These are phyloP conservation scores for Synergus itoensis DNA, from an alignment of 2,888 invertebrate species.

Conservation along the genomic window DNA sequence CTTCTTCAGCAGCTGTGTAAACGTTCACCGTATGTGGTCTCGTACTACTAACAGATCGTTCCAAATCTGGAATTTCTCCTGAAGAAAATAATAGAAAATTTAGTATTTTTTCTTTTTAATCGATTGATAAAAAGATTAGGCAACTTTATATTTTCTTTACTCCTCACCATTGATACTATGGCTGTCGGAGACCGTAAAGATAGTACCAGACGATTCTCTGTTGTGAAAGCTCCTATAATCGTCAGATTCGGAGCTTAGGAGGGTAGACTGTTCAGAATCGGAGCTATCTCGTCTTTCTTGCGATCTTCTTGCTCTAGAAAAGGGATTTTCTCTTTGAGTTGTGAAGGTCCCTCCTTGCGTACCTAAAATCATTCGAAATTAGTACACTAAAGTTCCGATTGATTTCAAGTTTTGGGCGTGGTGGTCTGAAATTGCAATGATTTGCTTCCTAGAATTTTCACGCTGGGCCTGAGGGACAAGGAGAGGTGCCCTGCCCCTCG, in stretches of 20 bases:
- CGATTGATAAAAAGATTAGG: conserved; percentile 3
- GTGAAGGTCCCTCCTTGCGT: conserved; percentile 85
- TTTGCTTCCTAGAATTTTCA: too few relatives aligned
- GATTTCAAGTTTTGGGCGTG: neutral
- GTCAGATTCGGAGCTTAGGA: conserved; percentile 47
- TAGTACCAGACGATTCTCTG: conserved; percentile 63
- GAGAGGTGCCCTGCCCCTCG: too few relatives aligned
- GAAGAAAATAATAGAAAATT: conserved; percentile 41
- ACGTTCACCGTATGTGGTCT: conserved; percentile 68
- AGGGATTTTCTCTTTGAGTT: conserved; percentile 82
- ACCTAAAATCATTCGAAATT: conserved; percentile 57
- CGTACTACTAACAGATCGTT: conserved; percentile 68
- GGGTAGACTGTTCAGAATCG: conserved; percentile 56
- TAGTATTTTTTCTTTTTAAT: neutral
- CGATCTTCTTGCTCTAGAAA: conserved; percentile 66
- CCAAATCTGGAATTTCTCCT: conserved; percentile 71
- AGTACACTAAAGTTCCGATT: neutral
- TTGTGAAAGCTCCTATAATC: conserved; percentile 56
- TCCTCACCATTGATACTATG: conserved; percentile 74
- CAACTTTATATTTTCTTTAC: neutral
- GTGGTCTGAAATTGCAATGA: too few relatives aligned
- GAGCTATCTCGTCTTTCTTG: conserved; percentile 62
- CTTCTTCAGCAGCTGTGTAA: conserved; percentile 63
- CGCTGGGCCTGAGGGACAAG: too few relatives aligned
- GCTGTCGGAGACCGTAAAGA: conserved; percentile 70